A percentile compares a stretch with the other conserved stretches of the same genome.
These are phyloP conservation scores for Megalurothrips usitatus DNA, from an alignment of 2,888 invertebrate genomes.

Conservation along the genomic window DNA sequence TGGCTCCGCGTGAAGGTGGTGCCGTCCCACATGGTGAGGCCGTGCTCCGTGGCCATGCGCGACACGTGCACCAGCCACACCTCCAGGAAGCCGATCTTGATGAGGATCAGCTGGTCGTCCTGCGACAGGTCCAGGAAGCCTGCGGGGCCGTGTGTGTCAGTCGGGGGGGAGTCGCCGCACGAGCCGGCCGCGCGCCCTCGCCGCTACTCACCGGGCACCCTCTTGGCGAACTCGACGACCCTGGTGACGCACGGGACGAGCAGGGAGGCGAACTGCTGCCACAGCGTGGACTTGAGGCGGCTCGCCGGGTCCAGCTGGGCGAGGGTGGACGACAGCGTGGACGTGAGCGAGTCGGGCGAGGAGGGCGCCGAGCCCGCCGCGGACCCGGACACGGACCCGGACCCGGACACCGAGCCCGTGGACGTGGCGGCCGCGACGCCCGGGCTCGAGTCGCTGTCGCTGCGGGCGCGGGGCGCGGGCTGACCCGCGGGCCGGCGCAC, in stretches of 20 bases:
- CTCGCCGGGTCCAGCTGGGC: conserved; percentile 13
- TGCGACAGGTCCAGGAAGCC: conserved; percentile 84
- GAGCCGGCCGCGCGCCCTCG: background rate
- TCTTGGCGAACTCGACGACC: conserved; percentile 94
- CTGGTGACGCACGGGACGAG: conserved; percentile 88
- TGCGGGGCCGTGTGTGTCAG: conserved; percentile 37
- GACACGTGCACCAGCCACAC: conserved; percentile 88
- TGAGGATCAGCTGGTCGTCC: conserved; percentile 93
- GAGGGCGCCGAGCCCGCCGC: conserved; percentile 13
- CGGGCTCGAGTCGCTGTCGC: conserved; percentile 1
- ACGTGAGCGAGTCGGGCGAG: conserved; percentile 18
- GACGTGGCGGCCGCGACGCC: background rate
- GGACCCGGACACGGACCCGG: background rate
- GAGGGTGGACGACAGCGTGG: background rate
- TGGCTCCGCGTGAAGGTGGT: conserved; percentile 76
- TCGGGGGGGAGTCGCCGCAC: background rate
- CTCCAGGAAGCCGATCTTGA: conserved; percentile 95
- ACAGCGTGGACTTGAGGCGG: conserved; percentile 52
- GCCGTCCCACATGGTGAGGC: conserved; percentile 87
- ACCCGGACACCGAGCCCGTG: background rate
- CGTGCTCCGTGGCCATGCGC: conserved; percentile 68
- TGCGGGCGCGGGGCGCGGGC: background rate
- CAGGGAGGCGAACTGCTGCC: conserved; percentile 81
- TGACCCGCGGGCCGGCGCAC: conserved; percentile 46
- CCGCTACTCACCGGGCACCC: conserved; percentile 64